Evolutionary conservation across 2,888 invertebrate genomes (phyloP).

Genomic region (Orchestes rusci): DNA sequence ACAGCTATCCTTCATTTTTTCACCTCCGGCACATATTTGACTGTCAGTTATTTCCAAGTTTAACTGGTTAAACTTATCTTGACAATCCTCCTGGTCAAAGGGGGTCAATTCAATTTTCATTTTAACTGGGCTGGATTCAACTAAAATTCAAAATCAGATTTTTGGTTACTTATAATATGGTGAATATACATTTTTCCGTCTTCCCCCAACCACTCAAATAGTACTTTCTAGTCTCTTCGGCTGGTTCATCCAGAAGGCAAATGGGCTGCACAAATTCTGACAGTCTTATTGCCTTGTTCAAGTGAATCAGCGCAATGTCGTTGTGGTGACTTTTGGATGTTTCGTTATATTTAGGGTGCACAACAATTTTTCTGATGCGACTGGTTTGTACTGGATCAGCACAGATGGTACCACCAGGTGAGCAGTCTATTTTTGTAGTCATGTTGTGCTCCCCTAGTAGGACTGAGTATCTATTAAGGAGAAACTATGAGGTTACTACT

Average conservation of each 20-base stretch:
- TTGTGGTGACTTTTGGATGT: constrained; percentile 34
- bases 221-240: constrained; percentile 25
- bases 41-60: constrained; percentile 48
- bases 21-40: constrained; percentile 70
- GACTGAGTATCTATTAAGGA: constrained; percentile 31
- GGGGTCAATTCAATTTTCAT: constrained; percentile 56
- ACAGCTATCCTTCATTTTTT: constrained; percentile 62
- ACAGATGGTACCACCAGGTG: constrained; percentile 39
- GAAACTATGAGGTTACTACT: too few relatives aligned
- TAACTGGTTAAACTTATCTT: constrained; percentile 45
- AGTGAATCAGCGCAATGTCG: constrained; percentile 47
- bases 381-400: constrained; percentile 42
- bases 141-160: constrained; percentile 30
- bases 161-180: background rate
- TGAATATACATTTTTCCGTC: constrained; percentile 39
- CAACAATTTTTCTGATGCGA: constrained; percentile 41
- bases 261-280: constrained; percentile 39
- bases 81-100: constrained; percentile 50
- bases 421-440: constrained; percentile 43
- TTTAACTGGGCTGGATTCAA: constrained; percentile 45
- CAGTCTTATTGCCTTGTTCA: constrained; percentile 40
- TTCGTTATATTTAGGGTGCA: constrained; percentile 43
- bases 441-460: constrained; percentile 49
- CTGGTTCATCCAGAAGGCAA: constrained; percentile 32
- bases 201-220: constrained; percentile 50